Conservation (phyloP, 2,888 invertebrate genomes). For the Troilus luridus region DNA sequence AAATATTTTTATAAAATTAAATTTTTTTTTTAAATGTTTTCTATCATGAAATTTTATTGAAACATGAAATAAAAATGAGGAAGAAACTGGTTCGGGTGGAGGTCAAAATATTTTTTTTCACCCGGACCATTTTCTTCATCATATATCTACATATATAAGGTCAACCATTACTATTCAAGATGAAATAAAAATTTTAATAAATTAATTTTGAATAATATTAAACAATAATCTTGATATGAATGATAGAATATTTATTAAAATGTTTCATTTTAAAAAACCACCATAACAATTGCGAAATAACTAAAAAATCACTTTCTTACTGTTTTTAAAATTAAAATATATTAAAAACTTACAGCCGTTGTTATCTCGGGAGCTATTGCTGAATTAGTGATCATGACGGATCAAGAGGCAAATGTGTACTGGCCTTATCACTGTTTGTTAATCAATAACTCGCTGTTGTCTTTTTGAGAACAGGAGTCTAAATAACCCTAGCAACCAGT, state of each 20-base stretch:
- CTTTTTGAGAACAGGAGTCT: neutral
- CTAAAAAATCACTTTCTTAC: neutral
- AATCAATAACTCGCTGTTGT: slow-evolving; percentile 45
- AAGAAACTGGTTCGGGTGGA: too few relatives aligned
- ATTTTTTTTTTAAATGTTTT: too few relatives aligned
- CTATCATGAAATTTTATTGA: neutral
- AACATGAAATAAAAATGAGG: neutral
- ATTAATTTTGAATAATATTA: neutral
- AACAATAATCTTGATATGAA: neutral
- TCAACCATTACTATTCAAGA: too few relatives aligned
- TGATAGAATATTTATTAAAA: neutral
- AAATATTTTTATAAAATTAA: neutral
- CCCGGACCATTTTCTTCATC: too few relatives aligned
- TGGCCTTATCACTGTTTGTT: slow-evolving; percentile 27
- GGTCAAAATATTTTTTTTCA: too few relatives aligned
- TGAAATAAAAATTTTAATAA: neutral
- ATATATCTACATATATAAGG: too few relatives aligned
- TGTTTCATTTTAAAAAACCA: neutral
- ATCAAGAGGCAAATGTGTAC: neutral
- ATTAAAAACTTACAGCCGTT: slow-evolving; percentile 57
- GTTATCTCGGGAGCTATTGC: slow-evolving; percentile 62
- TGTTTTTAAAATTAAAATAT: neutral
- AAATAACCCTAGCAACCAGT: slow-evolving; percentile 31
- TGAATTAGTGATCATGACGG: slow-evolving; percentile 62
- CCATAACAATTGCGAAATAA: neutral